Evolutionary conservation across 1,140 invertebrate species (phyloP), one percentile per base, ranked within the genome.

Genomic region (Drosophila albomicans): DNA sequence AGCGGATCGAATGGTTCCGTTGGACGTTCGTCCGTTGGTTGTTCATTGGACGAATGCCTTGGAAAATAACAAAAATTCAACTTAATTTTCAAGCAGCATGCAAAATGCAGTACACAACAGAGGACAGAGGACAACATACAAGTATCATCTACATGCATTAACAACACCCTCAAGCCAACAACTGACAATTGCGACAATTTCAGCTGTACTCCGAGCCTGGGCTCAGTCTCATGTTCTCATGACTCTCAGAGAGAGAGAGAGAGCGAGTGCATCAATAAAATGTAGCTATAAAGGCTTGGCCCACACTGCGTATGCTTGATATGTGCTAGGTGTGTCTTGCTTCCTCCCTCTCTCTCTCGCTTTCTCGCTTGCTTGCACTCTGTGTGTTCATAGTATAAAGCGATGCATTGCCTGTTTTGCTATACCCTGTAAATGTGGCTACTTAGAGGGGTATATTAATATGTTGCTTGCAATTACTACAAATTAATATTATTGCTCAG

Each of bases 41-140:
- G 59, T 8, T 11, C 8, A 32, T 8, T 38, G 35, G 1, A 32
- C 35, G 20, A 25, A 25, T 38, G 35, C 35, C 35, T 38, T 38
- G 59, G 79, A 64, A 73, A 87, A 79, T 86, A 86, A 88, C 69
- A 78, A 86, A 84, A 84, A 86, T 84, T 71, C 69, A 86, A 86
- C 81, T 81, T 81, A 78, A 86, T 84, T 86, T 84, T 84, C 48
- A 48, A 72, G 65, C 65, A 56, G 61, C 66, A 75, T 72, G 76
- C 48, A 28, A 32, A 52, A 52, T 52, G n/a, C 51, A 32, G 11
- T 28, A 71, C 75, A 35, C 54, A 69, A 28, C 70, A 38, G 66
- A 45, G n/a, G 25, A 54, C 28, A 35, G 51, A 54, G 4, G 30
- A 54, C 49, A 30, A 38, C 35, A 38, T 41, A 63, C 54, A 45